Conservation (phyloP, 2,113 vertebrate species). For the Mus spicilegus region DNA sequence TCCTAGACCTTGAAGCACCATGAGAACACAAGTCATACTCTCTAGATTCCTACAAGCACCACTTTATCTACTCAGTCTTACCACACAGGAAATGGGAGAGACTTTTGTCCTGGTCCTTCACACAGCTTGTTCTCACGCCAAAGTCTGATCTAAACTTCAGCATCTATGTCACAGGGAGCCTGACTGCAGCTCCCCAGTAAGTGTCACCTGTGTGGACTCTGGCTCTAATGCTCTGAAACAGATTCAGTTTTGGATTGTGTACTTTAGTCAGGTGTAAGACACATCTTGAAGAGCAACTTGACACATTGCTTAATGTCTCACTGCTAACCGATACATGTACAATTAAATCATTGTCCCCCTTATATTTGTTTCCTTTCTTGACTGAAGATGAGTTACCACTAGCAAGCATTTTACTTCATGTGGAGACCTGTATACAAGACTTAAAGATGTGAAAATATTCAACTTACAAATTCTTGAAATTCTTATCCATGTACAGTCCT, state of each 20-base stretch:
- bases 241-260: background rate
- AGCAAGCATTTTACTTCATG: conserved; percentile 4
- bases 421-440: conserved; percentile 8
- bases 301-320: background rate
- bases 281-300: background rate
- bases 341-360: background rate
- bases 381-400: background rate
- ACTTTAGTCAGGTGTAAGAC: background rate
- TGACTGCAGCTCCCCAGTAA: background rate
- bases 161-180: background rate
- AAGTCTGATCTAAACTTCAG: background rate
- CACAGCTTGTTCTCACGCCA: background rate
- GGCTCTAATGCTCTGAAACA: background rate
- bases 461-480: conserved; percentile 11
- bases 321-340: background rate
- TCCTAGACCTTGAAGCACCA: no score
- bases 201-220: background rate
- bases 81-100: accelerated
- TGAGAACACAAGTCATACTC: background rate
- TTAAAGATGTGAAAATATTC: conserved; percentile 51
- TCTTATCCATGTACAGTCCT: background rate
- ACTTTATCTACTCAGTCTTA: background rate
- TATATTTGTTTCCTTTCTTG: background rate
- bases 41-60: background rate
- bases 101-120: background rate